These are phyloP conservation scores for Erebia palarica DNA, from an alignment of 2,888 invertebrate genomes.

Conservation along the genomic window DNA sequence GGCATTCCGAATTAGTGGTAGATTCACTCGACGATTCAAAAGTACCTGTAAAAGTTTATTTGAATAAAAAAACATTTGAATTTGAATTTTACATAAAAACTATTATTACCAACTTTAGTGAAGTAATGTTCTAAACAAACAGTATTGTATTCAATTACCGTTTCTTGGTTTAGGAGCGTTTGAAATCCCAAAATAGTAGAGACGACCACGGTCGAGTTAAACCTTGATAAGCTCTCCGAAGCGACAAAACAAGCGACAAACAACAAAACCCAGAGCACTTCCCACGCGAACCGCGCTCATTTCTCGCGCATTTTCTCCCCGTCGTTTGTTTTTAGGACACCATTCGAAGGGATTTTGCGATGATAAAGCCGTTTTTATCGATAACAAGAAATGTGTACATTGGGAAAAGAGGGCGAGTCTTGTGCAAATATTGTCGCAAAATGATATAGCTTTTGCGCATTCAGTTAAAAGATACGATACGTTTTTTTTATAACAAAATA, in stretches of 20 bases:
- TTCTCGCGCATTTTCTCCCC: constrained; percentile 16
- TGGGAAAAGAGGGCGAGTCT: constrained; percentile 3
- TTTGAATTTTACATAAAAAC: too few relatives aligned
- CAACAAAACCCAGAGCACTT: constrained; percentile 19
- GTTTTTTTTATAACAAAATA: background rate
- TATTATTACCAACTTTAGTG: too few relatives aligned
- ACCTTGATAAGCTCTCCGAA: constrained; percentile 19
- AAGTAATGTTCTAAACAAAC: too few relatives aligned
- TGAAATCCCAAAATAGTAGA: background rate
- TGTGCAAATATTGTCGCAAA: constrained; percentile 7
- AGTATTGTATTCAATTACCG: too few relatives aligned
- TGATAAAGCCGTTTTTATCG: constrained; percentile 50
- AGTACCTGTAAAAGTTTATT: too few relatives aligned
- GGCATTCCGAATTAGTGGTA: too few relatives aligned
- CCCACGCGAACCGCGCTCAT: constrained; percentile 3
- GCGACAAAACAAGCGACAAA: background rate
- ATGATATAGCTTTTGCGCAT: constrained; percentile 13
- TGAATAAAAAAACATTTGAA: too few relatives aligned
- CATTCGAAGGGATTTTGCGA: constrained; percentile 48
- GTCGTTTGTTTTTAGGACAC: constrained; percentile 49
- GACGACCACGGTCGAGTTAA: background rate
- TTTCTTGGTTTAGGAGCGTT: too few relatives aligned
- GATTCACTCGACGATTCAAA: too few relatives aligned
- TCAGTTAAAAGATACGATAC: background rate
- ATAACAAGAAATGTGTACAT: constrained; percentile 41